phyloP scores from a whole-genome alignment of 2,113 vertebrate species.

The Donacobius atricapilla region DNA sequence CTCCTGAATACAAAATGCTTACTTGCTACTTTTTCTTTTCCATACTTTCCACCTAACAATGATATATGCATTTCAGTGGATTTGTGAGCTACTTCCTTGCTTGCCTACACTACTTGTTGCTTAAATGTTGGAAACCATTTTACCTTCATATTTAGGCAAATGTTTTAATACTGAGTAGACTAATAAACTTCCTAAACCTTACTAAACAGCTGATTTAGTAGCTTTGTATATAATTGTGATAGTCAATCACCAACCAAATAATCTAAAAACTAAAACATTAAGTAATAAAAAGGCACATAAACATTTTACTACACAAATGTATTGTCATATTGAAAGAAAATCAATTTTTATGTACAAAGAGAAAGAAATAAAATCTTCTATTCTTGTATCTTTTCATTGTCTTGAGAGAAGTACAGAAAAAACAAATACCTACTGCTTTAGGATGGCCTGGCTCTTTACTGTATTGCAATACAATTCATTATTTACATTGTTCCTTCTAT shows the following conservation, averaged over 20 bases:
- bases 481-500: not conserved
- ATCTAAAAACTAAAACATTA: constrained; percentile 18
- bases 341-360: not conserved
- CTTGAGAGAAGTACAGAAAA: not conserved
- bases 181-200: not conserved
- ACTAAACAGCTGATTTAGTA: not conserved
- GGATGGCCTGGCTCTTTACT: not conserved
- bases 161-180: not conserved
- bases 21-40: not conserved
- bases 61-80: not conserved
- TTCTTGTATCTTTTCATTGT: not conserved
- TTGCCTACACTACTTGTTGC: not conserved
- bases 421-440: not conserved
- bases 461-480: not conserved
- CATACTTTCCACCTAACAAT: not conserved
- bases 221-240: not conserved
- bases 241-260: not conserved
- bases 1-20: not conserved
- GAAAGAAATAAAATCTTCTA: not conserved
- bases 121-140: not conserved
- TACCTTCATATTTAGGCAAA: not conserved
- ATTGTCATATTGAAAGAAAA: constrained; percentile 5
- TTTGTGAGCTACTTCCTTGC: not conserved
- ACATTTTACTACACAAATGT: not conserved
- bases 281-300: constrained; percentile 25